Percentiles rank a stretch among this genome's conserved stretches.
Evolutionary conservation across 1,140 invertebrate genomes (phyloP).

Genomic region (Sycobia sp.): DNA sequence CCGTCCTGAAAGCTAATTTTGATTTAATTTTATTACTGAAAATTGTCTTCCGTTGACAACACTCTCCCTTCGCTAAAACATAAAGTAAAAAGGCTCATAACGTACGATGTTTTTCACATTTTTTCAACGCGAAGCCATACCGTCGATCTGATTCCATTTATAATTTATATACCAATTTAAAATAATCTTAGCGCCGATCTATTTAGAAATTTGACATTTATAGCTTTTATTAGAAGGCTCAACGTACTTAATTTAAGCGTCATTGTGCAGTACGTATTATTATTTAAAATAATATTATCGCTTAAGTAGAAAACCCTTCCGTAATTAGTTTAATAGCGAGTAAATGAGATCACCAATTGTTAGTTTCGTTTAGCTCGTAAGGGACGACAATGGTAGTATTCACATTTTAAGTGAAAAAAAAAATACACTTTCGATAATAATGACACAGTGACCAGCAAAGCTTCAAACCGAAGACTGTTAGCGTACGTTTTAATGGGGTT

Average conservation of each 20-base stretch:
- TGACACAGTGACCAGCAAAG: background rate
- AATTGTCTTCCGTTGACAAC: no score
- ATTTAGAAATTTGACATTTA: no score
- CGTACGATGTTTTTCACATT: no score
- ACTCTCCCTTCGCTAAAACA: no score
- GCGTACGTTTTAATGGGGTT: background rate
- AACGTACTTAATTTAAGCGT: background rate
- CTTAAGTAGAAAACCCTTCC: background rate
- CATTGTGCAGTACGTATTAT: background rate
- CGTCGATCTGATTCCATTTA: no score
- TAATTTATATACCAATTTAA: no score
- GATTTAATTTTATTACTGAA: no score
- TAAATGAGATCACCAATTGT: background rate
- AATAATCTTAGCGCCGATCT: no score
- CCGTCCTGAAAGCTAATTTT: no score
- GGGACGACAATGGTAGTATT: background rate
- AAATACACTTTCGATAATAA: background rate
- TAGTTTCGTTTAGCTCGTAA: background rate
- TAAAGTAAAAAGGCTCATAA: no score
- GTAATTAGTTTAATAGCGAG: background rate
- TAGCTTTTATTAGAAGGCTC: background rate
- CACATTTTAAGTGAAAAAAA: background rate
- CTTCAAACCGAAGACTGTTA: slow-evolving; percentile 20
- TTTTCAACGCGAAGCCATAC: no score
- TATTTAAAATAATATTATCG: background rate